phyloP scores from a whole-genome alignment of 2,797 vertebrate genomes.

The Hephaestus fuliginosus region DNA sequence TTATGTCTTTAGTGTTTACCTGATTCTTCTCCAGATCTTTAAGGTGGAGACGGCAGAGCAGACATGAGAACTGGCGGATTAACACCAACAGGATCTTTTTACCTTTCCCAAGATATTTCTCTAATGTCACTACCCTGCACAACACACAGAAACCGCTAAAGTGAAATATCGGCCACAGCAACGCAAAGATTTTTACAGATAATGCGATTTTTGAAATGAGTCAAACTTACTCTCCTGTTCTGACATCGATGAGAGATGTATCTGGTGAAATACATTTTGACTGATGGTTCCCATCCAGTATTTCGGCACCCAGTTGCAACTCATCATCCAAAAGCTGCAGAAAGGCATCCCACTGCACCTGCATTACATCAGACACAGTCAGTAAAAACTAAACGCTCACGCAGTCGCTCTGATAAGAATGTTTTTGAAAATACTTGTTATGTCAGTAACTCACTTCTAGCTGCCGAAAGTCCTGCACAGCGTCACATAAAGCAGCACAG shows the following conservation, averaged over 20 bases:
- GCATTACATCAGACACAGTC: conserved; percentile 37
- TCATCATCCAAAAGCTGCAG: conserved; percentile 64
- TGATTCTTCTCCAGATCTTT: conserved; percentile 70
- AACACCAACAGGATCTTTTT: conserved; percentile 69
- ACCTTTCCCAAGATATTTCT: conserved; percentile 59
- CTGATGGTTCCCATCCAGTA: conserved; percentile 15
- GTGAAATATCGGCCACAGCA: not conserved
- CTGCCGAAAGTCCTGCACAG: conserved; percentile 51
- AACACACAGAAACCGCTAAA: conserved; percentile 9
- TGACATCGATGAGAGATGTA: conserved; percentile 55
- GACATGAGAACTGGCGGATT: conserved; percentile 73
- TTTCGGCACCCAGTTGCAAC: conserved; percentile 48
- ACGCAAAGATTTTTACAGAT: not conserved
- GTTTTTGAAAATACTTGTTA: conserved; percentile 2
- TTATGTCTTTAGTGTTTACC: conserved; percentile 34
- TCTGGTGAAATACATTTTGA: conserved; percentile 51
- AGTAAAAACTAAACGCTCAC: conserved; percentile 10
- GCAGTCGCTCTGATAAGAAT: not conserved
- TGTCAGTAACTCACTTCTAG: conserved; percentile 55
- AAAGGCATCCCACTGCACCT: conserved; percentile 74
- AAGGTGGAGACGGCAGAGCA: conserved; percentile 71
- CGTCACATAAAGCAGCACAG: conserved; percentile 40
- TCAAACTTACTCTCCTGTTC: conserved; percentile 61
- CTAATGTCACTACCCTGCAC: conserved; percentile 51
- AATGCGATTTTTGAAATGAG: not conserved